These are phyloP conservation scores for Anguilla anguilla DNA, from an alignment of 2,797 vertebrate species.

Conservation along the genomic window DNA sequence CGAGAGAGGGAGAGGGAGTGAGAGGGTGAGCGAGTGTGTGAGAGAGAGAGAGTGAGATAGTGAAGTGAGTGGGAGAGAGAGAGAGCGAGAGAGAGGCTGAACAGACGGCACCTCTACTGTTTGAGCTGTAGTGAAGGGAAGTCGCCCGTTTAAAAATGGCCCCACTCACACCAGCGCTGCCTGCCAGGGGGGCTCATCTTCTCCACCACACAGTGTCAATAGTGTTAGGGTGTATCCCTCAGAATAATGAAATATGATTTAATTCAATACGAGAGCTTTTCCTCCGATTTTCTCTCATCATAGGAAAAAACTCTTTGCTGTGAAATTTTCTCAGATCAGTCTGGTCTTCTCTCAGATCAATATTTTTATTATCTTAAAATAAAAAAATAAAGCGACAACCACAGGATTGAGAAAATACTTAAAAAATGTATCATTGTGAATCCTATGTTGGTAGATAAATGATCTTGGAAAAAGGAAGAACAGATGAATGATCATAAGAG, in stretches of 20 bases:
- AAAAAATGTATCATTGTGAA: background rate
- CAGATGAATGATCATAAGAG: background rate
- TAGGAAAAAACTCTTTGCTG: background rate
- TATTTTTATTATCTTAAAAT: background rate
- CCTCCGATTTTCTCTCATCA: background rate
- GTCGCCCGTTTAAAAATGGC: constrained; percentile 78
- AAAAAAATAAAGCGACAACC: background rate
- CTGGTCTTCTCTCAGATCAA: background rate
- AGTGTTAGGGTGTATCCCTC: background rate
- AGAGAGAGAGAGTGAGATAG: constrained; percentile 7
- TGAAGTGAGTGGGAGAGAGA: background rate
- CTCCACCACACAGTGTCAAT: background rate
- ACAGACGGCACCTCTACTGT: constrained; percentile 18
- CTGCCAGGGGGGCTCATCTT: background rate
- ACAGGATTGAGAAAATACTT: background rate
- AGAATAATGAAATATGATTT: background rate
- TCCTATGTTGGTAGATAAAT: background rate
- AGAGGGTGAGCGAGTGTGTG: background rate
- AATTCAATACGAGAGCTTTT: background rate
- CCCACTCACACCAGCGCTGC: constrained; percentile 64
- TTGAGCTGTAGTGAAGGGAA: constrained; percentile 61
- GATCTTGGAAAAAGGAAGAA: background rate
- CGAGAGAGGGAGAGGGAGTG: background rate
- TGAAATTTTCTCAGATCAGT: background rate
- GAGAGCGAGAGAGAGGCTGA: background rate